Percentiles rank a stretch among this genome's conserved stretches.
Evolutionary conservation across 2,113 vertebrate genomes (phyloP).

Genomic region (Heloderma charlesbogerti): DNA sequence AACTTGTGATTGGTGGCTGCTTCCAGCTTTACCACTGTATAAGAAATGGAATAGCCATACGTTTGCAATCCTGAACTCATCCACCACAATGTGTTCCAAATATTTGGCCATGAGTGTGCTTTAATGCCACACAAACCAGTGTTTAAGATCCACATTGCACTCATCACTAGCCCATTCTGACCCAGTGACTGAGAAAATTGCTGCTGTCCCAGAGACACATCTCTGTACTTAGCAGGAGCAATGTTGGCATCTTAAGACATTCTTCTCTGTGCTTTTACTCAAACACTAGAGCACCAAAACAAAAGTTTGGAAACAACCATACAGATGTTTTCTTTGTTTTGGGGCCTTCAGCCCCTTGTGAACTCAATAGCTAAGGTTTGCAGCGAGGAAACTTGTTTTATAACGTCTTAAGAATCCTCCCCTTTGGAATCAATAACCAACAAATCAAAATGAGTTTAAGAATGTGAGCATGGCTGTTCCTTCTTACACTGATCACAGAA

Average conservation of each 20-base stretch:
- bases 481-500: conserved; percentile 59
- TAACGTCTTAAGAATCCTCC: neutral
- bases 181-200: neutral
- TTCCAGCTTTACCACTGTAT: neutral
- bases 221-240: neutral
- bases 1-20: too few relatives aligned
- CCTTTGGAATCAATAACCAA: neutral
- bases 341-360: neutral
- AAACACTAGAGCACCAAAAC: neutral
- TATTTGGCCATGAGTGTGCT: neutral
- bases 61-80: neutral
- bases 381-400: neutral
- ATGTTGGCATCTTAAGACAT: neutral
- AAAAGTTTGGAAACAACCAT: neutral
- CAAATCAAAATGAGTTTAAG: neutral
- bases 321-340: neutral
- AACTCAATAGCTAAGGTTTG: neutral
- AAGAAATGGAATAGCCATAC: neutral
- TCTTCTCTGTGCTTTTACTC: too few relatives aligned
- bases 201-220: neutral
- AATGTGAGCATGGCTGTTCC: conserved; percentile 67
- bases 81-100: neutral
- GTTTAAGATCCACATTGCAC: neutral
- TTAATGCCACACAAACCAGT: neutral
- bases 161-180: neutral